These are phyloP conservation scores for Lamprotornis superbus DNA, from an alignment of 2,113 vertebrate species.

Conservation along the genomic window DNA sequence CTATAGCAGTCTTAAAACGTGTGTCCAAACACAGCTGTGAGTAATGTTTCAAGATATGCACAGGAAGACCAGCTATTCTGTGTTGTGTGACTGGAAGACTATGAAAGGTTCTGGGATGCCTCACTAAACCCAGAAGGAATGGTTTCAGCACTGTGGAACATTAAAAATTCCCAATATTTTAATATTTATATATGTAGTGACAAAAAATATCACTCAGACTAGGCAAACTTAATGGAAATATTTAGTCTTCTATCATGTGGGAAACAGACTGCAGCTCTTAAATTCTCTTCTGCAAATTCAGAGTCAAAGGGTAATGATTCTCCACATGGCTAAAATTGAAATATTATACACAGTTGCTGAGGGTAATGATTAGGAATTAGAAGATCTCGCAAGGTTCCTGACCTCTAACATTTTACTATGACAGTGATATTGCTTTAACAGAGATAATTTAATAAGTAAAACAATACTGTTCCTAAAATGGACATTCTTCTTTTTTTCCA, in stretches of 20 bases:
- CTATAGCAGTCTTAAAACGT: background rate
- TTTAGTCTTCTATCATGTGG: constrained; percentile 29
- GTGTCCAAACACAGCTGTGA: constrained; percentile 43
- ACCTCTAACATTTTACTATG: background rate
- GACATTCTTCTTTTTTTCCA: background rate
- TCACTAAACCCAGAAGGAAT: constrained; percentile 9
- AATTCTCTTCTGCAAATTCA: background rate
- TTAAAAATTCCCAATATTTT: constrained; percentile 2
- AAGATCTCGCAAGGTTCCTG: background rate
- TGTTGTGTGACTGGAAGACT: background rate
- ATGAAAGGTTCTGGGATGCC: constrained; percentile 7
- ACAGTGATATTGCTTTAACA: constrained; percentile 21
- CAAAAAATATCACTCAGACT: constrained; percentile 8
- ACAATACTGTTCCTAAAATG: background rate
- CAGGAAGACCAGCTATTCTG: constrained; percentile 4
- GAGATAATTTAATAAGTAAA: constrained; percentile 12
- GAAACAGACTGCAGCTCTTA: background rate
- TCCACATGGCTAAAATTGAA: background rate
- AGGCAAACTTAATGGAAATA: constrained; percentile 32
- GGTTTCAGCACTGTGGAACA: background rate
- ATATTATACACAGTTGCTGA: background rate
- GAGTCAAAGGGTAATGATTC: constrained; percentile 29
- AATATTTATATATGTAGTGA: constrained; percentile 4
- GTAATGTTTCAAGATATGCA: background rate
- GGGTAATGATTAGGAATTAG: background rate